Base-by-base conservation (phyloP, 2,888 invertebrate species). In the Clepsis dumicolana region DNA sequence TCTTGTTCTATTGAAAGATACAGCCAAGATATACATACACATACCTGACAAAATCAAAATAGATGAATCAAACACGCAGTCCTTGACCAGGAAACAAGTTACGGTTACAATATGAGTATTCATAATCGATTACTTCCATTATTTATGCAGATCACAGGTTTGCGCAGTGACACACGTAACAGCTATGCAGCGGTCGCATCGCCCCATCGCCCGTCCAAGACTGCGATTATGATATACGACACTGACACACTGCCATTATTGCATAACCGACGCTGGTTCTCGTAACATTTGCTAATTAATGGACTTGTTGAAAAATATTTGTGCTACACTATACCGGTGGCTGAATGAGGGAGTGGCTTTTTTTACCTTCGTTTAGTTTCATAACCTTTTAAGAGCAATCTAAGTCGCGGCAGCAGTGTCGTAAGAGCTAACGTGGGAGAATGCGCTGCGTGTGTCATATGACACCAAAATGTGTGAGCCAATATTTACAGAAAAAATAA, bases 111-210 rank as follows among this genome's bases (percentile, higher is more conserved):
- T 29, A 18, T 41, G 44, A 44, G 25, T 24, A 32, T 48, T 25
- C 32, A 68, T 53, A 64, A 53, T 53, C 38, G 52, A 64, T 68
- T 64, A 64, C 80, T n/a, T n/a, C n/a, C 78, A 76, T 82, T 84
- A 84, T 82, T 82, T 85, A 88, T 87, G 88, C 87, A 75, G 80
- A 82, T 84, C 90, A 88, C 84, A 90, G 83, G 80, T 81, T 83
- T 82, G 80, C 82, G 81, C 80, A 84, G 76, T 81, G 76, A 78
- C 81, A 82, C 75, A 79, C 76, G 74, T 70, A 54, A 67, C 70
- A 73, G 72, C 65, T 64, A 75, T 77, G 73, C 75, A 53, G 41
- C 77, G 76, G 73, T 81, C 82, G 75, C 77, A 76, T 78, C 78
- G 77, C 16, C 35, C 82, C 74, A 81, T 77, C 77, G 80, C 79